These are phyloP conservation scores for Spilogale gracilis DNA, from an alignment of 2,113 vertebrate genomes.

Conservation along the genomic window DNA sequence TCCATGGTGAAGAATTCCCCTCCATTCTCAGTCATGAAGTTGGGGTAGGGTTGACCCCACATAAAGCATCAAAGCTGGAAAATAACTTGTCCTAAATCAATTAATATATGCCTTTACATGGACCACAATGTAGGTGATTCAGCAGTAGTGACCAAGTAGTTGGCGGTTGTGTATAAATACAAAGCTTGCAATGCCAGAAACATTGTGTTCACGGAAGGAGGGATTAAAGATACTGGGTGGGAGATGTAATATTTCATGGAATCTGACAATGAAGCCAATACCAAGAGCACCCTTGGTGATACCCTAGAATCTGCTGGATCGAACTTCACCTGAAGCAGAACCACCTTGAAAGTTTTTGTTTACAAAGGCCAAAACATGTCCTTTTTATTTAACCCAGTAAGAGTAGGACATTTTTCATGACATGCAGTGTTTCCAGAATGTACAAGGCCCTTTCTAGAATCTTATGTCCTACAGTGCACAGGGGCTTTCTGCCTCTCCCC, in stretches of 20 bases:
- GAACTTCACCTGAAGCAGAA: not conserved
- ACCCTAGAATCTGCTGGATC: not conserved
- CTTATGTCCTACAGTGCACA: not conserved
- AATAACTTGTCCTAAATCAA: not conserved
- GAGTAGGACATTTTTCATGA: not conserved
- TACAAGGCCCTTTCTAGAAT: not conserved
- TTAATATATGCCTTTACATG: not conserved
- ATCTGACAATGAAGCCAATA: not conserved
- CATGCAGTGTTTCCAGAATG: not conserved
- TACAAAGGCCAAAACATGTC: not conserved
- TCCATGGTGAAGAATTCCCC: not conserved
- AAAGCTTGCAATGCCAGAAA: not conserved
- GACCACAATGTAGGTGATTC: not conserved
- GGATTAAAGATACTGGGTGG: not conserved
- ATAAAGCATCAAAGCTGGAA: not conserved
- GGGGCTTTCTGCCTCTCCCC: not conserved
- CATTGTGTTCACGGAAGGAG: not conserved
- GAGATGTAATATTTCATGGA: not conserved
- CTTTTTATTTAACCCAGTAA: not conserved
- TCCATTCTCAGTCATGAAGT: not conserved
- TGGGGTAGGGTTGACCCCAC: not conserved
- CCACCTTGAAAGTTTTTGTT: not conserved
- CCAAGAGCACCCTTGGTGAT: not conserved
- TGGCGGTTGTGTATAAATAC: not conserved
- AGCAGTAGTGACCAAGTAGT: not conserved